phyloP scores from a whole-genome alignment of 2,797 vertebrate species.

The Parauchenoglanis punctatus region DNA sequence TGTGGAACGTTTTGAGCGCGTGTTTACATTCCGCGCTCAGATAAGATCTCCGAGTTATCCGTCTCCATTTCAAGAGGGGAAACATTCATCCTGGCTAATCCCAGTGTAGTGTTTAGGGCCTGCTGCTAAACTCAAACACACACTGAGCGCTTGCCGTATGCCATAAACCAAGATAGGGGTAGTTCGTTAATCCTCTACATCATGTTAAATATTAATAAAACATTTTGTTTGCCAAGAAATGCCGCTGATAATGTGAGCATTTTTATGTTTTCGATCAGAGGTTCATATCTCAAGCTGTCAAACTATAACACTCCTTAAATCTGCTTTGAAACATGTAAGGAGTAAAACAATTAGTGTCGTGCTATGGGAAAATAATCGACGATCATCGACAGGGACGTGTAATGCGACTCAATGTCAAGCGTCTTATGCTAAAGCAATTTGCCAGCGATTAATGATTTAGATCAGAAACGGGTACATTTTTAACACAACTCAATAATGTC shows the following conservation, averaged over 20 bases:
- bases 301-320: not conserved
- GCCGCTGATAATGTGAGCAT: not conserved
- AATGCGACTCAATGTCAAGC: not conserved
- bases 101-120: slow-evolving; percentile 27
- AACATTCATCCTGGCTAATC: slow-evolving; percentile 53
- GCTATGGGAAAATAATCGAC: not conserved
- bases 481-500: no score
- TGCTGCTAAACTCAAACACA: not conserved
- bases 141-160: not conserved
- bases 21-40: slow-evolving; percentile 74
- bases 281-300: not conserved
- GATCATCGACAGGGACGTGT: not conserved
- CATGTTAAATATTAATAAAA: not conserved
- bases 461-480: no score
- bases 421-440: not conserved
- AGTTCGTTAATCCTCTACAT: slow-evolving; percentile 3
- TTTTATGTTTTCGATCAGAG: not conserved
- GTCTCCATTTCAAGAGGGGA: slow-evolving; percentile 63
- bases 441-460: no score
- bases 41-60: slow-evolving; percentile 69
- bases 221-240: not conserved
- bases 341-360: not conserved
- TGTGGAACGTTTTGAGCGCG: slow-evolving; percentile 53
- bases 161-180: slow-evolving; percentile 20
- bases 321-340: not conserved